Base-by-base conservation (phyloP, 2,888 invertebrate genomes). In the Lissonota sp. region DNA sequence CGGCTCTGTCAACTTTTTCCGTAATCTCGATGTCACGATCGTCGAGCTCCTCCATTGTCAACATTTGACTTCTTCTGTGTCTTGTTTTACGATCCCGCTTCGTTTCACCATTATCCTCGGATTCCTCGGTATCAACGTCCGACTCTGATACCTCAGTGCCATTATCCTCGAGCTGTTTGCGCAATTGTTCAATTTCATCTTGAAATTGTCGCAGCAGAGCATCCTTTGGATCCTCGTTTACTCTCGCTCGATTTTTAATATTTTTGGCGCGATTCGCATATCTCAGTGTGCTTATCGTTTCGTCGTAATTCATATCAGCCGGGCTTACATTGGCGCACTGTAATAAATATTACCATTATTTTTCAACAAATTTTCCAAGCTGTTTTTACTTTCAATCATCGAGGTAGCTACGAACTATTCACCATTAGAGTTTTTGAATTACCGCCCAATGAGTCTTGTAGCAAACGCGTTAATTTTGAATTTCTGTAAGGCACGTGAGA, bases 191-290 rank as follows among this genome's bases (percentile, higher is more conserved):
- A 85, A 99, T 99, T 93, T 99, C 99, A 88, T 97, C 96, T 93
- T 99, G 99, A 93, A 99, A 99, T 93, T 98, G 97, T 66, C 98
- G 95, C 16, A 99, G 95, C 62, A 99, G 93, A 0, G 99, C 99
- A 93, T 99, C 99, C 86, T 99, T 99, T 0, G 99, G 98, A 92
- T 99, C 99, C 91, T 98, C 99, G 93, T 99, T 99, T 82, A 99
- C 96, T 88, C 97, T 96, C 77, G 99, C 99, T 87, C 96, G 96
- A 93, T 99, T 99, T 92, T 98, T 97, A 84, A 99, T 99, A 91
- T 97, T 98, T 94, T 99, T 99, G 8, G 99, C 99, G 71, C 99
- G 95, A 93, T 98, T 98, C 0, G 99, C 99, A 93, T 99, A 99
- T 0, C 99, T 95, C 76, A 99, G 94, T 0, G 99, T 99, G 89